Conservation (phyloP, 2,888 invertebrate species). For the Leptopilina drosophilae region DNA sequence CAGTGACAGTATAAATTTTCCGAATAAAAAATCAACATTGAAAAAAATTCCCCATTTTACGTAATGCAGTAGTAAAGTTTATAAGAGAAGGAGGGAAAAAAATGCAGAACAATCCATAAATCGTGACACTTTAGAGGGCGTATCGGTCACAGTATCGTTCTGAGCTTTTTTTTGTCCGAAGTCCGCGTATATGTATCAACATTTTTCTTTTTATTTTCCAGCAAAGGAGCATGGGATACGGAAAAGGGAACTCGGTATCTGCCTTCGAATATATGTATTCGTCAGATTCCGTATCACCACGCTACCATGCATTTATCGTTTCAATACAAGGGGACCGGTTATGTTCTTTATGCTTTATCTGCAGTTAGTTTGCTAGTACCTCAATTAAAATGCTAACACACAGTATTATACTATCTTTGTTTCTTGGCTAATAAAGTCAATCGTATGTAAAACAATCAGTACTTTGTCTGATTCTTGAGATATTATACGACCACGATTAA, state of each 20-base stretch:
- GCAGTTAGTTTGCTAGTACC: conserved; percentile 11
- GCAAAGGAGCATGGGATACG: conserved; percentile 15
- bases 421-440: conserved; percentile 23
- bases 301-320: conserved; percentile 35
- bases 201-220: too few species aligned
- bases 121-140: conserved; percentile 29
- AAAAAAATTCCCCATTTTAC: conserved; percentile 2
- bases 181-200: background rate
- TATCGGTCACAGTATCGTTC: conserved; percentile 29
- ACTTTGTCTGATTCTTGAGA: conserved; percentile 2
- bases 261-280: conserved; percentile 14
- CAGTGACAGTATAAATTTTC: too few species aligned
- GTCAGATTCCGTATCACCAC: conserved; percentile 15
- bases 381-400: conserved; percentile 30
- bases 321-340: conserved; percentile 32
- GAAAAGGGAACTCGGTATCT: conserved; percentile 33
- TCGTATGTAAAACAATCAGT: conserved; percentile 26
- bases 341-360: conserved; percentile 33
- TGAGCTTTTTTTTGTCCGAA: conserved; percentile 30
- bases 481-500: background rate
- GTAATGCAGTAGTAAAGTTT: background rate
- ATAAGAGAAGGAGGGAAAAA: background rate
- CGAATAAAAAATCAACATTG: too few species aligned
- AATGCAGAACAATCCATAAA: conserved; percentile 36
- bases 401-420: conserved; percentile 1